A percentile compares a stretch with the other conserved stretches of the same genome.
phyloP scores from a whole-genome alignment of 2,888 invertebrate genomes.

The Melieria omissa region DNA sequence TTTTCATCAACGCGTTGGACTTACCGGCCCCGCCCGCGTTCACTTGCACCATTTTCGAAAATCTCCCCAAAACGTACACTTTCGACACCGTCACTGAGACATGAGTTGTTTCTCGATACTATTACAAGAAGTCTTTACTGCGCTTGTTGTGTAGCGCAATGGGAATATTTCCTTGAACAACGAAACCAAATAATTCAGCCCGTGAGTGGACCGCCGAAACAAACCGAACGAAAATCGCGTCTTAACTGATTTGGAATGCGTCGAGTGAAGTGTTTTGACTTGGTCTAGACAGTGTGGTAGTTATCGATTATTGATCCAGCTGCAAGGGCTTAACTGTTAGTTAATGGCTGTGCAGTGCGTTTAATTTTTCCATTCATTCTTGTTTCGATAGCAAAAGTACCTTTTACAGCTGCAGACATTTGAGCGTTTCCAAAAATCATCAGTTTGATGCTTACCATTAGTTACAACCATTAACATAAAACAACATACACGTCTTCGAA shows the following conservation, averaged over 20 bases:
- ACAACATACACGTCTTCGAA: too few species aligned
- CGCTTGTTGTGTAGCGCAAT: too few species aligned
- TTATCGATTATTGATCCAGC: slow-evolving; percentile 28
- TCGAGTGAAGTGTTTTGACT: slow-evolving; percentile 16
- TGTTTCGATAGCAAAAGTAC: too few species aligned
- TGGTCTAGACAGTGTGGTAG: slow-evolving; percentile 10
- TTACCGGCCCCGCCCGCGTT: slow-evolving; percentile 35
- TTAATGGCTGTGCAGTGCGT: neutral
- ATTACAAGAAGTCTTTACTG: too few species aligned
- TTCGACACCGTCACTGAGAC: neutral
- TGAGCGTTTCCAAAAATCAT: too few species aligned
- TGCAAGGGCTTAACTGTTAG: slow-evolving; percentile 21
- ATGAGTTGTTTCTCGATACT: neutral
- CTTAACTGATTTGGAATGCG: slow-evolving; percentile 54
- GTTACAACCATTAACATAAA: too few species aligned
- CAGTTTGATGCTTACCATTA: too few species aligned
- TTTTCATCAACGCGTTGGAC: neutral
- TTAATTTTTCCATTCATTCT: too few species aligned
- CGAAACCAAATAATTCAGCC: neutral
- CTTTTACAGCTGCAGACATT: too few species aligned
- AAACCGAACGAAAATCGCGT: slow-evolving; percentile 57
- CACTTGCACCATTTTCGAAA: slow-evolving; percentile 30
- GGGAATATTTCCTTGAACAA: neutral
- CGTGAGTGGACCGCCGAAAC: slow-evolving; percentile 14
- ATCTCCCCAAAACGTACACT: neutral